Evolutionary conservation across 2,797 vertebrate genomes (phyloP).

Genomic region (Taenioides sp.): DNA sequence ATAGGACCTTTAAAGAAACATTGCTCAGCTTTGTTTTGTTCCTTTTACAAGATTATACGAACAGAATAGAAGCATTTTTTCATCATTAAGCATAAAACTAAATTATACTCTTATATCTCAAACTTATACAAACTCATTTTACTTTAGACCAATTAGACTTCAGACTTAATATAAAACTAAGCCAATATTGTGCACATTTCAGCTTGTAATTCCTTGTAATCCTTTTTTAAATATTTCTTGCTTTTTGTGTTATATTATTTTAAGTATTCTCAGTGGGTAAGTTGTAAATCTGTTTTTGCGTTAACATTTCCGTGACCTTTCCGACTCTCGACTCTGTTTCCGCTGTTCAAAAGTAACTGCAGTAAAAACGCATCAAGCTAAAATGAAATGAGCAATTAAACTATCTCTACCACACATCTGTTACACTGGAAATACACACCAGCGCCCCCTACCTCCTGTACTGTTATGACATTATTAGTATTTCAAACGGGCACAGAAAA

Average conservation of each 20-base stretch:
- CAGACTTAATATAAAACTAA: too few species aligned
- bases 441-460: not conserved
- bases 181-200: slow-evolving; percentile 19
- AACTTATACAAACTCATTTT: too few species aligned
- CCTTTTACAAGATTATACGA: too few species aligned
- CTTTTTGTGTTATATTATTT: slow-evolving; percentile 15
- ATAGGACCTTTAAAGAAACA: too few species aligned
- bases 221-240: slow-evolving; percentile 1
- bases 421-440: not conserved
- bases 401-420: slow-evolving; percentile 10
- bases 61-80: too few species aligned
- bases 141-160: too few species aligned
- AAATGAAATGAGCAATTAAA: slow-evolving; percentile 17
- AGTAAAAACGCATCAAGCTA: slow-evolving; percentile 17
- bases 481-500: too few species aligned
- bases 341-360: slow-evolving; percentile 33
- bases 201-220: slow-evolving; percentile 34
- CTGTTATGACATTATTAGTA: too few species aligned
- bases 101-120: too few species aligned
- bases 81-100: too few species aligned
- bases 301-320: slow-evolving; percentile 65
- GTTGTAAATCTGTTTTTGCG: slow-evolving; percentile 39
- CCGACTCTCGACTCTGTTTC: slow-evolving; percentile 33
- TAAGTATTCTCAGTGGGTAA: slow-evolving; percentile 12
- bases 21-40: too few species aligned